Base-by-base conservation (phyloP, 2,797 vertebrate species). In the Eulemur rubriventer region DNA sequence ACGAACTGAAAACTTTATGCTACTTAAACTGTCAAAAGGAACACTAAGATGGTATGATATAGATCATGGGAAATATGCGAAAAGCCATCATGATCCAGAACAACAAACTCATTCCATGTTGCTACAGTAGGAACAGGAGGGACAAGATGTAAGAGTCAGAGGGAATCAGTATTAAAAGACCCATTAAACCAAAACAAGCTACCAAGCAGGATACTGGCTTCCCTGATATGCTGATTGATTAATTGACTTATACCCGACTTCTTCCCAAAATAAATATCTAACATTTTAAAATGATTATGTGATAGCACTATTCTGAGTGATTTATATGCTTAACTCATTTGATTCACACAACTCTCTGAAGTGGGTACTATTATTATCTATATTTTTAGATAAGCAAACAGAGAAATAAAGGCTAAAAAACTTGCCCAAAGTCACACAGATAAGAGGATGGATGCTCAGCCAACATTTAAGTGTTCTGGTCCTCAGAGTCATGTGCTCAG, bases 311-410 rank as follows among this genome's bases (percentile, higher is more conserved):
- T 94, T 94, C 85, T 95, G 89, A 92, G 13, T 41, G 55, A 65
- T 79, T 94, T 83, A 33, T 82, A 81, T 95, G 88, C 88, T 91
- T 88, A 96, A 96, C 92, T 98, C 89, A 83, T 96, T 93, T 87
- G 55, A 80, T 87, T 94, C 88, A 69, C 52, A 78, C 18, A 65
- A 75, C 59, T 94, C 79, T 76, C 94, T 93, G 43, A 86, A 86
- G n/a, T 50, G 93, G 59, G 35, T 80, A 84, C 95, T 89, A 93
- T 79, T 91, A 76, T 92, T 89, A 95, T 46, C 94, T 30, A 93
- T 80, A 67, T 89, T 95, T 97, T 83, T 95, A 86, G 83, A 97
- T 57, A 75, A 95, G 91, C 78, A 87, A 96, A 97, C 52, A 72
- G 63, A 96, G 67, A 90, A 75, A 70, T 22, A 75, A 94, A 82